phyloP scores from a whole-genome alignment of 92 coral and sea anemone genomes.

The Palythoa grandiflora region DNA sequence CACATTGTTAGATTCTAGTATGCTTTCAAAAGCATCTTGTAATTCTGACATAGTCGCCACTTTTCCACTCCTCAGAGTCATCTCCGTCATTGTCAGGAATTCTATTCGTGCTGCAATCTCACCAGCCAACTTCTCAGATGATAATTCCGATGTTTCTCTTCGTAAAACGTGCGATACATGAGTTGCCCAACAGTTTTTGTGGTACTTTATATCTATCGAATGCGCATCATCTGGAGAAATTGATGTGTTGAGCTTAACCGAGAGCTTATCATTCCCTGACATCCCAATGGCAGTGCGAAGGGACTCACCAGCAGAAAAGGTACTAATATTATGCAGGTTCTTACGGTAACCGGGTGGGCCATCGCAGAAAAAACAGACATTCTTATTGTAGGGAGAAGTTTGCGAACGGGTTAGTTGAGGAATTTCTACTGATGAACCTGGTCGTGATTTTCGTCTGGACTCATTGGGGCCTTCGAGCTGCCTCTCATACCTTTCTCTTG shows the following conservation, averaged over 20 bases:
- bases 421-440: constrained; percentile 39
- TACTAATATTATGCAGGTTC: constrained; percentile 50
- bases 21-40: constrained; percentile 24
- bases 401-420: constrained; percentile 69
- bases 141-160: constrained; percentile 35
- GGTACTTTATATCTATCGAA: background rate
- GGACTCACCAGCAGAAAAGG: constrained; percentile 19
- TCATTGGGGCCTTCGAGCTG: constrained; percentile 66
- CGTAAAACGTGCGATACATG: constrained; percentile 66
- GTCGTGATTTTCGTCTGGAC: constrained; percentile 65
- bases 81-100: constrained; percentile 61
- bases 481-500: constrained; percentile 69
- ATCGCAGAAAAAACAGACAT: constrained; percentile 46
- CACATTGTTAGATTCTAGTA: constrained; percentile 64
- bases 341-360: constrained; percentile 61
- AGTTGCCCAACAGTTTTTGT: background rate
- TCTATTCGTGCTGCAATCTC: constrained; percentile 76
- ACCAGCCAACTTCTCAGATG: constrained; percentile 35
- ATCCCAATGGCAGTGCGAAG: constrained; percentile 45
- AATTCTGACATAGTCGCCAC: constrained; percentile 29
- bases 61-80: constrained; percentile 33
- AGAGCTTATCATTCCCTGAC: constrained; percentile 54
- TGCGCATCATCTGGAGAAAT: constrained; percentile 70
- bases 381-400: constrained; percentile 60
- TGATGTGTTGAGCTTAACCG: constrained; percentile 64